These are phyloP conservation scores for Drosophila engyochracea DNA, from an alignment of 2,888 invertebrate genomes.

Conservation along the genomic window DNA sequence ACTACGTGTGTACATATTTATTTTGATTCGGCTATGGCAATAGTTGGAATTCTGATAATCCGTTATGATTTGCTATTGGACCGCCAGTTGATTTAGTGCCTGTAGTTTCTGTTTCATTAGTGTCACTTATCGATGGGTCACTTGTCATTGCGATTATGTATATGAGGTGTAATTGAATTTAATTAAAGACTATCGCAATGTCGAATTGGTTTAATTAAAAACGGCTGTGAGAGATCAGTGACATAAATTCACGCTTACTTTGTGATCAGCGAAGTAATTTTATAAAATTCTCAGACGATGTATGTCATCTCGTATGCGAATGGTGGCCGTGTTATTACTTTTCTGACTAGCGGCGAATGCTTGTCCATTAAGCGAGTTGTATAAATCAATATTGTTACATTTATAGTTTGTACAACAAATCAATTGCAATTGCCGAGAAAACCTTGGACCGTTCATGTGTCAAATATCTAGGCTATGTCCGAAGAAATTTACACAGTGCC, in stretches of 20 bases:
- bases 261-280: constrained; percentile 15
- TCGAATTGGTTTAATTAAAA: constrained; percentile 64
- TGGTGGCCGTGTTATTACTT: not conserved
- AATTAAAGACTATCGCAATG: constrained; percentile 52
- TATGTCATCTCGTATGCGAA: constrained; percentile 36
- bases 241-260: constrained; percentile 50
- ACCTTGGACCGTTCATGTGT: constrained; percentile 70
- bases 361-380: constrained; percentile 6
- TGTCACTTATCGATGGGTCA: constrained; percentile 43
- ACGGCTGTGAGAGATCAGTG: constrained; percentile 23
- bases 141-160: constrained; percentile 53
- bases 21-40: not conserved
- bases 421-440: constrained; percentile 71
- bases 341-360: not conserved
- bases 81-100: constrained; percentile 13
- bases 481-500: constrained; percentile 62
- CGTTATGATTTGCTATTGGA: constrained; percentile 36
- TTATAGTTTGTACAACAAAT: constrained; percentile 53
- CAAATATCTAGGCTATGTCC: constrained; percentile 70
- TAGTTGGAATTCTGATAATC: constrained; percentile 49
- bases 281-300: constrained; percentile 55
- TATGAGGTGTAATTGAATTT: constrained; percentile 64
- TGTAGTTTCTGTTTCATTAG: constrained; percentile 24
- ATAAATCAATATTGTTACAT: constrained; percentile 57
- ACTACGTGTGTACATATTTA: not conserved